Evolutionary conservation across 2,797 vertebrate species (phyloP).

Genomic region (Glyptemys insculpta): DNA sequence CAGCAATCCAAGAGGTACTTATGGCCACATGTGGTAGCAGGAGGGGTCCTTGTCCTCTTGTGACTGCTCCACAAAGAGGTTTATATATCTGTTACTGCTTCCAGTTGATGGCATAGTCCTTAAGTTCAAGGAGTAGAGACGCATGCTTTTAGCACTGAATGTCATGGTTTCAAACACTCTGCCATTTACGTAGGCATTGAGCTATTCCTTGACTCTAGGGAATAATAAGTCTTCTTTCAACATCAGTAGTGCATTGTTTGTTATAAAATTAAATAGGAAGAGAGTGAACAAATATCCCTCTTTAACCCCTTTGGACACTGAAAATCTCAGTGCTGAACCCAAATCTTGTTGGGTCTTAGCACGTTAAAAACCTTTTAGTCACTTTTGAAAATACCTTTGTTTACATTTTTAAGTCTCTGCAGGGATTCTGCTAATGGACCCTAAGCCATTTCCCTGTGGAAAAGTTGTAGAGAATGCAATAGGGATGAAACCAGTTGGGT

Average conservation of each 20-base stretch:
- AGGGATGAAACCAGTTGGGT: constrained; percentile 7
- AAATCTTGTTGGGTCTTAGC: not conserved
- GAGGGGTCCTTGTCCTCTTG: not conserved
- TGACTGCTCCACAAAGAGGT: not conserved
- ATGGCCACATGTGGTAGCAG: not conserved
- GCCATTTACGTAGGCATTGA: not conserved
- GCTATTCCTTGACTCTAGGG: not conserved
- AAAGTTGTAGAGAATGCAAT: not conserved
- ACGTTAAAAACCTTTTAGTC: constrained; percentile 22
- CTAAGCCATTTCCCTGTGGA: not conserved
- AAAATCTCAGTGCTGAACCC: not conserved
- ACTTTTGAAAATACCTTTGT: not conserved
- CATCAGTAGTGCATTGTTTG: not conserved
- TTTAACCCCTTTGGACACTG: not conserved
- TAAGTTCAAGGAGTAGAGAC: accelerated
- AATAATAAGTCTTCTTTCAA: not conserved
- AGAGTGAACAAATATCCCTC: not conserved
- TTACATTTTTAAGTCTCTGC: constrained; percentile 51
- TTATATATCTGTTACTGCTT: not conserved
- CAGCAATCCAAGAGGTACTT: too few relatives aligned
- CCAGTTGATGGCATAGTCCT: not conserved
- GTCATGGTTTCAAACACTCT: not conserved
- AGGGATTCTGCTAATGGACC: constrained; percentile 53
- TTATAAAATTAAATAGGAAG: not conserved
- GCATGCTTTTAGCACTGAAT: not conserved